Evolutionary conservation across 2,113 vertebrate genomes (phyloP), one percentile per base, ranked within the genome.

Genomic region (Strix uralensis): DNA sequence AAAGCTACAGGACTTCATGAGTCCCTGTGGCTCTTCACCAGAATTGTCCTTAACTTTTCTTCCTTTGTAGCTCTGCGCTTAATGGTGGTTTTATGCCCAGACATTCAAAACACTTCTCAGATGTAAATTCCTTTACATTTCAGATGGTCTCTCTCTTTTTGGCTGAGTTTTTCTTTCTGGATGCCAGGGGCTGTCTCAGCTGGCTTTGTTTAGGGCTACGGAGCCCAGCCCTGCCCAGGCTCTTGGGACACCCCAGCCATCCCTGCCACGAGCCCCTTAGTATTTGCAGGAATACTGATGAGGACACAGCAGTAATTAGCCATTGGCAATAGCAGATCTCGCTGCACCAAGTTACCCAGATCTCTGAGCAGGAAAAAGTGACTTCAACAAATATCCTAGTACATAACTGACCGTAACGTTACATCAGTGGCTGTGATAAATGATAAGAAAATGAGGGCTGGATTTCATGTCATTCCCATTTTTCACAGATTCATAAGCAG

Each of bases 241-340:
- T 40, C 62, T 47, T 1, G 3, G 23, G 25, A 36, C 16, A 26
- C 26, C 25, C 17, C 36, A 4, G 9, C 71, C 49, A 3, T 6
- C 46, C 1, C 42, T 16, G 34, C 57, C 59, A 5, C 0, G 0
- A n/a, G 58, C 17, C 5, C 1, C 0, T 0, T 4, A 13, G 17
- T 4, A 4, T 6, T 32, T 2, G 0, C 30, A 30, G 85, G 36
- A 36, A 10, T 5, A 2, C 49, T 18, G 63, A 19, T 3, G 57
- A 77, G 42, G 71, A 13, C 27, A 4, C 25, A 13, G 32, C 65
- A 36, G 34, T 13, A 49, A 55, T 73, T 27, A 38, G 25, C 59
- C 9, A 2, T 13, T 49, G 86, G 47, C 80, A 63, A 8, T 0
- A 38, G 27, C 47, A 25, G 18, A 15, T 74, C 74, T 57, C 1